Percentiles rank a stretch among this genome's conserved stretches.
phyloP scores from a whole-genome alignment of 2,797 vertebrate species.

The Sebastes taczanowskii region DNA sequence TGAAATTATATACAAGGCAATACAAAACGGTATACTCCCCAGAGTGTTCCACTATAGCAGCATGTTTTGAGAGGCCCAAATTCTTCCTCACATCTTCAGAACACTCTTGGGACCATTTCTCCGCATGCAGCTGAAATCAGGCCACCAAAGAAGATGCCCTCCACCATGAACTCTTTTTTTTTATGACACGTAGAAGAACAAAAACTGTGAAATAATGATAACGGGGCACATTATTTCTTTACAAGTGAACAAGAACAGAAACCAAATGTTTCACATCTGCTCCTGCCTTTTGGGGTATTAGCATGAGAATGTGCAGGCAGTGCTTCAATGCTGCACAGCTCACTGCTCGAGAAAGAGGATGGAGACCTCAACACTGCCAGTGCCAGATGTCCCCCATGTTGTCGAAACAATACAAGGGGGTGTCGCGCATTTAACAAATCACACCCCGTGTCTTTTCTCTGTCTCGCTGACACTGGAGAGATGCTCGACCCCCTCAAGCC shows the following conservation, averaged over 20 bases:
- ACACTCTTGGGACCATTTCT: not conserved
- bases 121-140: slow-evolving; percentile 35
- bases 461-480: slow-evolving; percentile 51
- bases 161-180: slow-evolving; percentile 56
- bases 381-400: slow-evolving; percentile 89
- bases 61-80: not conserved
- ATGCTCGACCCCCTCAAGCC: slow-evolving; percentile 30
- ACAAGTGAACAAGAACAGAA: slow-evolving; percentile 92
- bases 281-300: slow-evolving; percentile 84
- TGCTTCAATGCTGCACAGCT: slow-evolving; percentile 88
- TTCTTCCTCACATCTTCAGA: slow-evolving; percentile 1
- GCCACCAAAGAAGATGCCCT: slow-evolving; percentile 87
- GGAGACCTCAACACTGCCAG: slow-evolving; percentile 77
- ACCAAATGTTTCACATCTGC: slow-evolving; percentile 98
- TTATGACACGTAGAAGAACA: slow-evolving; percentile 72
- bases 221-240: slow-evolving; percentile 90
- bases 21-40: not conserved
- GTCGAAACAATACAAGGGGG: slow-evolving; percentile 76
- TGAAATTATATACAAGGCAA: not conserved
- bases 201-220: slow-evolving; percentile 78
- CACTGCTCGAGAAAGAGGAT: slow-evolving; percentile 83
- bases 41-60: not conserved
- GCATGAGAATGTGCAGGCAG: slow-evolving; percentile 90
- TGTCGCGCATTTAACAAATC: slow-evolving; percentile 83
- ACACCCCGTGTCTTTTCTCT: slow-evolving; percentile 72